Percentiles rank a stretch among this genome's conserved stretches.
Conservation (phyloP, 2,888 invertebrate species). For the Caenorhabditis sp. region DNA sequence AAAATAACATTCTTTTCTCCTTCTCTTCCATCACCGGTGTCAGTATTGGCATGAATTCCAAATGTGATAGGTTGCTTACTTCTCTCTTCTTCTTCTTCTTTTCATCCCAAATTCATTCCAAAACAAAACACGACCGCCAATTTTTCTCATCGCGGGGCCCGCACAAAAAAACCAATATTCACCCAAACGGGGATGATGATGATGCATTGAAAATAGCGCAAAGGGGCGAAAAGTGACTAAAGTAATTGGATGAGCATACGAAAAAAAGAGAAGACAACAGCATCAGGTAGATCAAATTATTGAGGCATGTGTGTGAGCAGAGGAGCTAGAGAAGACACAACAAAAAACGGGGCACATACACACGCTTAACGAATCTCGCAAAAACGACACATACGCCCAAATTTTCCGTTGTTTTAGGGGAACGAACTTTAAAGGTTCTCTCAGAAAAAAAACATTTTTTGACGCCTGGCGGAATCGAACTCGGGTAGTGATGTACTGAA, state of each 20-base stretch:
- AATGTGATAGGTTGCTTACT: slow-evolving; percentile 33
- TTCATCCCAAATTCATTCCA: not conserved
- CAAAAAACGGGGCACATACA: not conserved
- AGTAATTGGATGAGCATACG: not conserved
- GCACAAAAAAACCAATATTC: too few species aligned
- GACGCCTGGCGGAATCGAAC: too few species aligned
- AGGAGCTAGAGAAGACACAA: not conserved
- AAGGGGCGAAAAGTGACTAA: not conserved
- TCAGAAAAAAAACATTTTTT: too few species aligned
- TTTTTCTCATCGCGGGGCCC: too few species aligned
- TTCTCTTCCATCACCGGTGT: slow-evolving; percentile 35
- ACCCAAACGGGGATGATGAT: too few species aligned
- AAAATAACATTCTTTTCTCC: slow-evolving; percentile 15
- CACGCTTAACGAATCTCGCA: not conserved
- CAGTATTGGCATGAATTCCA: slow-evolving; percentile 46
- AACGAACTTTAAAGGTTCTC: too few species aligned
- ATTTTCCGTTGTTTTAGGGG: not conserved
- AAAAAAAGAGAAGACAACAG: not conserved
- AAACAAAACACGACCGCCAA: too few species aligned
- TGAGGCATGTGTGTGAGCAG: slow-evolving; percentile 1
- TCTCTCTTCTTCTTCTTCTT: not conserved
- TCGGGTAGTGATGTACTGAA: too few species aligned
- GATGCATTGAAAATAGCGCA: not conserved
- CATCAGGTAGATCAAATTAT: slow-evolving; percentile 41
- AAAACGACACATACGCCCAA: not conserved